Percentiles rank a stretch among this genome's conserved stretches.
phyloP scores from a whole-genome alignment of 2,797 vertebrate species.

The Prunella strophiata region DNA sequence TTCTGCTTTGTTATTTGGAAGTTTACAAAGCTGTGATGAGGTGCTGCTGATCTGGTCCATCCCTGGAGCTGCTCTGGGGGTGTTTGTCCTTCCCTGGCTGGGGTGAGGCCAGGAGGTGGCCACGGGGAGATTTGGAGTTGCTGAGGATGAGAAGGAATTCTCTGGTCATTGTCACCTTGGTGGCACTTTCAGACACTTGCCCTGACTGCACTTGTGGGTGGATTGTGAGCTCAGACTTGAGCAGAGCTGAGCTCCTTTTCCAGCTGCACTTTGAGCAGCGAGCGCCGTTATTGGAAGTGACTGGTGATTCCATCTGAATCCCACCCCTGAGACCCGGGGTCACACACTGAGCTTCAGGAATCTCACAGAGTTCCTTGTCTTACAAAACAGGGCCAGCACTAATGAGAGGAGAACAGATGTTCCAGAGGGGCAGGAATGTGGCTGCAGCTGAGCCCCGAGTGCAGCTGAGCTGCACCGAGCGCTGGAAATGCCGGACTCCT shows the following conservation, averaged over 20 bases:
- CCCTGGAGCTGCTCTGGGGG: neutral
- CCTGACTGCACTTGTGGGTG: neutral
- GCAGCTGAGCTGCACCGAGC: neutral
- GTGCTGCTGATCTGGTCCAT: neutral
- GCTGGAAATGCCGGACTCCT: neutral
- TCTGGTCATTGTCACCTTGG: accelerated
- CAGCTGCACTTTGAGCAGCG: neutral
- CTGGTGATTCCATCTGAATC: neutral
- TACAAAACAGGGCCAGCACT: neutral
- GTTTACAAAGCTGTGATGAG: neutral
- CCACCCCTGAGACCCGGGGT: neutral
- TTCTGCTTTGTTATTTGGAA: neutral
- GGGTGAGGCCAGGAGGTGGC: neutral
- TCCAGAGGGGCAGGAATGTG: neutral
- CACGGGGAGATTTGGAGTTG: neutral
- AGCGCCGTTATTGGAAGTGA: neutral
- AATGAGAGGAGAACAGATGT: conserved; percentile 41
- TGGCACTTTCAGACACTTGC: neutral
- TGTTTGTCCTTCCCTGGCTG: neutral
- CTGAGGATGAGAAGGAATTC: neutral
- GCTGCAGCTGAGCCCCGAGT: neutral
- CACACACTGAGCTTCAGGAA: neutral
- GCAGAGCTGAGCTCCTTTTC: neutral
- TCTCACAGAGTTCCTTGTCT: conserved; percentile 25
- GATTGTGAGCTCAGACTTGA: neutral